Base-by-base conservation (phyloP, 1,140 invertebrate species). In the Cyphomyrmex costatus region DNA sequence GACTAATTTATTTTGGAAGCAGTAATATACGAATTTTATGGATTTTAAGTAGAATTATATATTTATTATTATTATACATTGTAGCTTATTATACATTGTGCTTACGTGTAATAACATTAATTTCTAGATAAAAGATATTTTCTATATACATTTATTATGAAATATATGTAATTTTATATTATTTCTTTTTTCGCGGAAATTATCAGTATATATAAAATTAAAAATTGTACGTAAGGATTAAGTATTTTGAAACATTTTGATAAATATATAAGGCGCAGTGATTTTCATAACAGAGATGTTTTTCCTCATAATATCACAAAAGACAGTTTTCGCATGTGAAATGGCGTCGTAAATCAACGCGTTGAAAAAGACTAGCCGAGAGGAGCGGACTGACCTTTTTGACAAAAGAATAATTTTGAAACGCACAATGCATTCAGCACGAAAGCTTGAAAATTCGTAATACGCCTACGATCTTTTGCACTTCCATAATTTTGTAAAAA, bases 251-350 rank as follows among this genome's bases (percentile, higher is more conserved):
- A 49, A 78, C 19, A 14, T 24, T 24, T 3, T 19, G n/a, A 6
- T 58, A 36, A 80, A 80, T 27, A 60, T 46, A 56, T 42, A 80
- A 71, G 10, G 33, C 12, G 33, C 53, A 46, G 12, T 46, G 79
- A 73, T 83, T 73, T 79, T 77, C 71, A 65, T 78, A 85, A 78
- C 46, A 53, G 60, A 78, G 49, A 30, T 85, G 36, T 78, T 66
- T 46, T 42, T 61, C n/a, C 73, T 51, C 24, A 10, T 24, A 42
- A 36, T 49, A 73, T 83, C 36, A 42, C 53, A 46, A 83, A 73
- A 83, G 79, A 73, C 53, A 83, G 36, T 83, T 83, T 58, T 73
- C 79, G 24, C 68, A 8, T 83, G 49, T 56, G 68, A 83, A 83
- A 83, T 83, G 53, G 68, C 36, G 24, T 60, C 68, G 36, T 83